Percentiles rank a stretch among this genome's conserved stretches.
Conservation (phyloP, 2,113 vertebrate species). For the Piaya cayana region DNA sequence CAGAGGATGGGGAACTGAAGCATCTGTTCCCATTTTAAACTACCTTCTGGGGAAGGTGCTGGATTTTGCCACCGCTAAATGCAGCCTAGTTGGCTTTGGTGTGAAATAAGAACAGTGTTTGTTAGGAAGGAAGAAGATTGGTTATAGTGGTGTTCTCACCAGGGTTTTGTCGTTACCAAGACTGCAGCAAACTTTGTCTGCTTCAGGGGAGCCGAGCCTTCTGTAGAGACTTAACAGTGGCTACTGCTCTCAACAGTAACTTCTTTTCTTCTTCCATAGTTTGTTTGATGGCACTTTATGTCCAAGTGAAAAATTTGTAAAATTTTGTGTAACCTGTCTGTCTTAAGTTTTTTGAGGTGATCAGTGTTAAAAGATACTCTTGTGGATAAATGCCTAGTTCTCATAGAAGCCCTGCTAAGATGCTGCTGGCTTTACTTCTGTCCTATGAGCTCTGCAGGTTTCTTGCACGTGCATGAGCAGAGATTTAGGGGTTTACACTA, state of each 20-base stretch:
- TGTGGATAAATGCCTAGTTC: background rate
- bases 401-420: background rate
- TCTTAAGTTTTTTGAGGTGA: background rate
- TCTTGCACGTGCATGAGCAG: background rate
- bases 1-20: conserved; percentile 18
- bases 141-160: background rate
- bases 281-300: background rate
- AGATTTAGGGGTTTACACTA: background rate
- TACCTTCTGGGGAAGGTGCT: conserved; percentile 46
- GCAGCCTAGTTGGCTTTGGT: conserved; percentile 20
- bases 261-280: background rate
- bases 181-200: background rate
- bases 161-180: background rate
- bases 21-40: conserved; percentile 47
- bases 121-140: background rate
- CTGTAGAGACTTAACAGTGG: background rate
- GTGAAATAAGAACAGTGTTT: background rate
- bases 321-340: background rate
- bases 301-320: background rate
- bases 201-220: background rate
- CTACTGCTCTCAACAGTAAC: background rate
- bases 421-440: conserved; percentile 10
- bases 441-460: background rate
- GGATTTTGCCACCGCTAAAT: conserved; percentile 41
- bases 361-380: conserved; percentile 11